Conservation (phyloP, 1,140 invertebrate genomes). For the Phymorhynchus buccinoides region DNA sequence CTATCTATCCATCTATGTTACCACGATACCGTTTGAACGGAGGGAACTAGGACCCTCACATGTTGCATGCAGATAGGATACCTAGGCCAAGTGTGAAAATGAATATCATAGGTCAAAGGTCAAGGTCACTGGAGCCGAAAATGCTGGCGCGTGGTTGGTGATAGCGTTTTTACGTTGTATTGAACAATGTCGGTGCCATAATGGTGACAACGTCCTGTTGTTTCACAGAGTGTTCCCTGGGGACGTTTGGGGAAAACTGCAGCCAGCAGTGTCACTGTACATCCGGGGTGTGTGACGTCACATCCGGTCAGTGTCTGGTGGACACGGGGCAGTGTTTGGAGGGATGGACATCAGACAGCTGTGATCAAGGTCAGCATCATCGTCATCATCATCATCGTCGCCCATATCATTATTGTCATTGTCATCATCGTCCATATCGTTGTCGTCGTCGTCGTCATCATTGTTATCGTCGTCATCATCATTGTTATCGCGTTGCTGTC, state of each 20-base stretch:
- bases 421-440: not conserved
- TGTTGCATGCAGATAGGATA: too few species aligned
- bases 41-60: too few species aligned
- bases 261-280: constrained; percentile 8
- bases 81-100: too few species aligned
- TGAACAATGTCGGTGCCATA: too few species aligned
- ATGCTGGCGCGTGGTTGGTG: too few species aligned
- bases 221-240: not conserved
- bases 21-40: too few species aligned
- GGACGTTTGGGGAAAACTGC: constrained; percentile 12
- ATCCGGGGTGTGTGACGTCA: not conserved
- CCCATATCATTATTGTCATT: not conserved
- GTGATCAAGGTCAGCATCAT: not conserved
- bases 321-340: not conserved
- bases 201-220: too few species aligned
- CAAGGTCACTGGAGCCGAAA: too few species aligned
- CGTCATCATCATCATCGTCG: too few species aligned
- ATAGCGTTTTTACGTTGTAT: too few species aligned
- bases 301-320: not conserved
- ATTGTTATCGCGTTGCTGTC: not conserved
- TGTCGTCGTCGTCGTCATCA: not conserved
- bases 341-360: not conserved
- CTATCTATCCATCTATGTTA: too few species aligned
- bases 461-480: not conserved
- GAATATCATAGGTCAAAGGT: too few species aligned